Percentiles rank a stretch among this genome's conserved stretches.
These are phyloP conservation scores for Epinephelus cyanopodus DNA, from an alignment of 2,113 vertebrate genomes.

Conservation along the genomic window DNA sequence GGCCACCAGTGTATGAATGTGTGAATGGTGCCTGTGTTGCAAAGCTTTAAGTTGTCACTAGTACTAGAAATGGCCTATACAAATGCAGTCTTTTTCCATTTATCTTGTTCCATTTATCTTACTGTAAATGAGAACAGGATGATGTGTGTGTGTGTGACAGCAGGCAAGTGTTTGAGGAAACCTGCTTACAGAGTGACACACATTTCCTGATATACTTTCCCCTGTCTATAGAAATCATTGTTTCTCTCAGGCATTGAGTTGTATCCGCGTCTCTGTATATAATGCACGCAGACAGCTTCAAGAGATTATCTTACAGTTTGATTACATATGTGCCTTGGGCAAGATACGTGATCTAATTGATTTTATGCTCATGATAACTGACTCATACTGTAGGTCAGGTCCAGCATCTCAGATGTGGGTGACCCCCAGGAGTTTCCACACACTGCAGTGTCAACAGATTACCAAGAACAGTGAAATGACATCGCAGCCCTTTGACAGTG, in stretches of 20 bases:
- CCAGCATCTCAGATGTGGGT: background rate
- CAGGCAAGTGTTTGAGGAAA: background rate
- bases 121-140: slow-evolving; percentile 10
- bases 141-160: background rate
- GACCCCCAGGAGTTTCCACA: slow-evolving; percentile 9
- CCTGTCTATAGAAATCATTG: background rate
- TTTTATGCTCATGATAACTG: background rate
- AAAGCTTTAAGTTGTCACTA: too few relatives aligned
- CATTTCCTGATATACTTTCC: too few relatives aligned
- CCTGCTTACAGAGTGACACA: background rate
- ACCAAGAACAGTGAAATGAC: slow-evolving; percentile 4
- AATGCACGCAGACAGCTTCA: background rate
- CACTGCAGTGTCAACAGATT: background rate
- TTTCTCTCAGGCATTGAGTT: background rate
- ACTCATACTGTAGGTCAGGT: slow-evolving; percentile 9
- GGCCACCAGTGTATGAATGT: too few relatives aligned
- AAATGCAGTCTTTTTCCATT: background rate
- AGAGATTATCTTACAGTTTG: background rate
- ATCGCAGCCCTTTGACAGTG: slow-evolving; percentile 4
- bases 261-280: background rate
- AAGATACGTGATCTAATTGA: slow-evolving; percentile 10
- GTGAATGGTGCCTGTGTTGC: too few relatives aligned
- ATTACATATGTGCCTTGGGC: background rate
- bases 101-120: too few relatives aligned
- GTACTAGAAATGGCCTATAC: too few relatives aligned